Evolutionary conservation across 2,113 vertebrate genomes (phyloP).

Genomic region (Larimichthys polyactis): DNA sequence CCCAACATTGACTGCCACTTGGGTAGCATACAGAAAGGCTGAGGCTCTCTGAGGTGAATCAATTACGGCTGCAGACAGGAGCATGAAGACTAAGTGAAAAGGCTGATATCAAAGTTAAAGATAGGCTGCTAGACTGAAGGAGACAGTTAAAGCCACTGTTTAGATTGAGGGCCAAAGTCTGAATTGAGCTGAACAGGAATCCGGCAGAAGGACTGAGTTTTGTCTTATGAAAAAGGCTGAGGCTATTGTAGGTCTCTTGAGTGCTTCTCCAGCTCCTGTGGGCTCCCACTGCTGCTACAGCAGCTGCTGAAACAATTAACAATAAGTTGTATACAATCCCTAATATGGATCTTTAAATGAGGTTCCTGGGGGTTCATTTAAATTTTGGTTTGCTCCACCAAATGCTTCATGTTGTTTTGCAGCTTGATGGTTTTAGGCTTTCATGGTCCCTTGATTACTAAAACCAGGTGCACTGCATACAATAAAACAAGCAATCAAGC

Average conservation of each 20-base stretch:
- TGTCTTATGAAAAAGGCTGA: constrained; percentile 17
- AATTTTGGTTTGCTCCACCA: constrained; percentile 67
- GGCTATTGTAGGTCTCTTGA: constrained; percentile 1
- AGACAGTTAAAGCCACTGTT: constrained; percentile 22
- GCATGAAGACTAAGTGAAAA: constrained; percentile 19
- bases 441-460: constrained; percentile 22
- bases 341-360: constrained; percentile 64
- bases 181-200: constrained; percentile 5
- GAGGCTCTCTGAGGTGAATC: constrained; percentile 24
- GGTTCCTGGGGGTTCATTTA: constrained; percentile 71
- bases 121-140: constrained; percentile 8
- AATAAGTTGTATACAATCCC: constrained; percentile 68
- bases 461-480: constrained; percentile 9
- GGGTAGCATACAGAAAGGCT: not conserved
- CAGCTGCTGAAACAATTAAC: constrained; percentile 56
- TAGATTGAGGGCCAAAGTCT: constrained; percentile 8
- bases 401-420: constrained; percentile 56
- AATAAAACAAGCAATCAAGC: constrained; percentile 30
- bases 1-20: constrained; percentile 1
- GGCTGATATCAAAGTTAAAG: constrained; percentile 24
- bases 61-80: constrained; percentile 20
- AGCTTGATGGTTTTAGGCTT: constrained; percentile 36
- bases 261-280: constrained; percentile 26
- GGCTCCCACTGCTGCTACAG: constrained; percentile 17
- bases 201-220: constrained; percentile 5